These are phyloP conservation scores for Benitochromis conjunctus DNA, from an alignment of 2,113 vertebrate species.

Conservation along the genomic window DNA sequence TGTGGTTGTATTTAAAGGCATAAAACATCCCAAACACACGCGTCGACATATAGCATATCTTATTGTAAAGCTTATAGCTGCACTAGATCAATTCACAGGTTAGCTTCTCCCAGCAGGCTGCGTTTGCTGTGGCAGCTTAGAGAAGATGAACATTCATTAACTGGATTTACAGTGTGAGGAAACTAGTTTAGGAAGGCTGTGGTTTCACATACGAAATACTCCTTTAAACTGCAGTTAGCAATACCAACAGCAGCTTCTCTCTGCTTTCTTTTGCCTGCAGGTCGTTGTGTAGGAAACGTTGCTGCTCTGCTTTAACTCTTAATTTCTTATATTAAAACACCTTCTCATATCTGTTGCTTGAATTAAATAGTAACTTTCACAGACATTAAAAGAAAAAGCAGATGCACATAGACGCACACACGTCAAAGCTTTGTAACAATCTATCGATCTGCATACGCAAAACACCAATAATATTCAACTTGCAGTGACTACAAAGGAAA, in stretches of 20 bases:
- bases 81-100: fast-evolving
- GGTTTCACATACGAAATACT: fast-evolving
- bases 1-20: not conserved
- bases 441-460: not conserved
- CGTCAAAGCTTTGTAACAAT: not conserved
- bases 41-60: not conserved
- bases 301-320: not conserved
- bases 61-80: not conserved
- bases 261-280: not conserved
- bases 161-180: not conserved
- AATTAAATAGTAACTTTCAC: not conserved
- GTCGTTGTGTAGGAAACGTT: fast-evolving
- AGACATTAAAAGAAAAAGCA: not conserved
- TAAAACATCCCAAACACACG: not conserved
- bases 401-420: fast-evolving
- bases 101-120: fast-evolving
- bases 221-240: not conserved
- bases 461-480: not conserved
- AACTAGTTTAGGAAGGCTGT: not conserved
- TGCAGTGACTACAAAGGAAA: fast-evolving
- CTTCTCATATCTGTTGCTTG: not conserved
- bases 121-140: not conserved
- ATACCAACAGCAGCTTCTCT: not conserved
- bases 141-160: not conserved
- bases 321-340: not conserved